These are phyloP conservation scores for Monoplex corrugatus DNA, from an alignment of 2,888 invertebrate species.

Conservation along the genomic window DNA sequence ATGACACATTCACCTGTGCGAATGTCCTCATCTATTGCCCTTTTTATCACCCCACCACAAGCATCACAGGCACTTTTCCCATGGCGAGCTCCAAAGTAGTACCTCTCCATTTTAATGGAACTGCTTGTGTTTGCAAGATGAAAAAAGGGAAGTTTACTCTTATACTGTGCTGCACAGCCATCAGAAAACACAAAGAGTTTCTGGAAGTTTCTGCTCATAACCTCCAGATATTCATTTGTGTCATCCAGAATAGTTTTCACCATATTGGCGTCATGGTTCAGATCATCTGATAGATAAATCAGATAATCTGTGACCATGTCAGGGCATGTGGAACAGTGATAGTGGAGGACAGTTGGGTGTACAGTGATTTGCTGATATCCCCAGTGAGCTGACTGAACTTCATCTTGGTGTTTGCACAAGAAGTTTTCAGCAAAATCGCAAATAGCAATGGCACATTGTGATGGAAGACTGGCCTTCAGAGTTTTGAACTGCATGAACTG, in stretches of 20 bases:
- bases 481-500: not conserved
- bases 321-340: too few species aligned
- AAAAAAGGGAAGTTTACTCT: conserved; percentile 13
- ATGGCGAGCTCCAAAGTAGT: conserved; percentile 42
- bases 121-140: conserved; percentile 15
- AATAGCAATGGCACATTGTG: not conserved
- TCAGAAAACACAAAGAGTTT: conserved; percentile 35
- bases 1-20: not conserved
- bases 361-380: not conserved
- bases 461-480: not conserved
- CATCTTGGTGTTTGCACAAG: not conserved
- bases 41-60: conserved; percentile 40
- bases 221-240: too few species aligned
- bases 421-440: not conserved
- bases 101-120: conserved; percentile 9
- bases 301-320: too few species aligned
- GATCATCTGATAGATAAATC: too few species aligned
- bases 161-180: conserved; percentile 35
- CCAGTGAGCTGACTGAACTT: not conserved
- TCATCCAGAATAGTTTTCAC: too few species aligned
- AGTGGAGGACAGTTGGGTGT: not conserved
- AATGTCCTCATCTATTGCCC: conserved; percentile 31
- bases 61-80: conserved; percentile 42
- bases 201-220: too few species aligned
- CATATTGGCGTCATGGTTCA: too few species aligned